These are phyloP conservation scores for Cheumatopsyche charites DNA, from an alignment of 1,140 invertebrate species.

Conservation along the genomic window DNA sequence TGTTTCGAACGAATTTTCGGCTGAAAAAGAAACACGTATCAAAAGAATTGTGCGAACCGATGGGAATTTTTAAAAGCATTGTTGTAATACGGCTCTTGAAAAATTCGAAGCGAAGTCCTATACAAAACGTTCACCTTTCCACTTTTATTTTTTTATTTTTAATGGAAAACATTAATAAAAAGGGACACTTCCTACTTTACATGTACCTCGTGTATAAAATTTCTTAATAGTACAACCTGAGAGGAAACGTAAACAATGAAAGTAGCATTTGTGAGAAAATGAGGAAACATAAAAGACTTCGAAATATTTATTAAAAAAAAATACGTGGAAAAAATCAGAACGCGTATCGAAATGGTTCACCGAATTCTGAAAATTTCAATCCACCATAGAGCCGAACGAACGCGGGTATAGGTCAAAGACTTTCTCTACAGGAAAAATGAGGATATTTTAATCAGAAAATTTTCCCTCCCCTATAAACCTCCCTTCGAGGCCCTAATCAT, in stretches of 20 bases:
- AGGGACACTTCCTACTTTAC: slow-evolving; percentile 18
- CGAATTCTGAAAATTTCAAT: too few species aligned
- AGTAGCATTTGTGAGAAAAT: background rate
- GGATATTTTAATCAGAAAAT: slow-evolving; percentile 25
- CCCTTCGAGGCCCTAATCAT: slow-evolving; percentile 14
- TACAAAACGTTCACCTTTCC: slow-evolving; percentile 9
- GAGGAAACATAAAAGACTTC: background rate
- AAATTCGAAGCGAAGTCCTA: slow-evolving; percentile 13
- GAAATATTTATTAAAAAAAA: too few species aligned
- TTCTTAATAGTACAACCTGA: background rate
- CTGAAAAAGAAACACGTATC: slow-evolving; percentile 13
- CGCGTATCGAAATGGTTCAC: too few species aligned
- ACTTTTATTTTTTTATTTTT: background rate
- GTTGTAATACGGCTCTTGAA: slow-evolving; percentile 2
- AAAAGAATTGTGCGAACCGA: slow-evolving; percentile 7
- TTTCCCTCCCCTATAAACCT: background rate
- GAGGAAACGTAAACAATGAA: slow-evolving; percentile 15
- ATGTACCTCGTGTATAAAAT: slow-evolving; percentile 1
- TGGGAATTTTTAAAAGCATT: background rate
- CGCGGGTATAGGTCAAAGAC: too few species aligned
- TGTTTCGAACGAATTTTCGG: background rate
- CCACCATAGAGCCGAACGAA: too few species aligned
- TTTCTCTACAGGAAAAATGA: background rate
- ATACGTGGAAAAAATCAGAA: too few species aligned
- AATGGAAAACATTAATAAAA: slow-evolving; percentile 28